Percentiles rank a stretch among this genome's conserved stretches.
Conservation (phyloP, 53 echinoderm and acorn worm species). For the Zoroaster sp. region DNA sequence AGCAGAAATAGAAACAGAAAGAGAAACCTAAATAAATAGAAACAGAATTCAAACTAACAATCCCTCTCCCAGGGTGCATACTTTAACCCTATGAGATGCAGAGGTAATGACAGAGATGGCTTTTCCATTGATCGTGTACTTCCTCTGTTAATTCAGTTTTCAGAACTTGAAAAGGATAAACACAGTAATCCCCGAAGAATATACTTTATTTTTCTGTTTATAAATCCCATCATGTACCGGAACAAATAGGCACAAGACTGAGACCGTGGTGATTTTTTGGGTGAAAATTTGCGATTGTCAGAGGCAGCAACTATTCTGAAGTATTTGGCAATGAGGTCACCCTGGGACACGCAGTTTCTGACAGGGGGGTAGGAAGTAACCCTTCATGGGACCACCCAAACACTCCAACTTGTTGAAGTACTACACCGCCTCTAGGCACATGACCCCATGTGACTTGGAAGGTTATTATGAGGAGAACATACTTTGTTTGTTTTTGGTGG, state of each 20-base stretch:
- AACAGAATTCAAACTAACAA: not conserved
- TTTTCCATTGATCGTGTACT: too few relatives aligned
- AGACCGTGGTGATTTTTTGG: not conserved
- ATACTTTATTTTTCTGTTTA: not conserved
- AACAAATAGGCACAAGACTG: not conserved
- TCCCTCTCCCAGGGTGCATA: not conserved
- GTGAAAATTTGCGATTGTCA: not conserved
- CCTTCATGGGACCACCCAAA: slow-evolving; percentile 27
- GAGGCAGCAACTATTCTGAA: not conserved
- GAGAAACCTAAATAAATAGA: not conserved
- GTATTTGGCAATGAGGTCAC: slow-evolving; percentile 27
- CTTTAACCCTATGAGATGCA: not conserved
- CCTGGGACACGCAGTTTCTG: slow-evolving; percentile 52
- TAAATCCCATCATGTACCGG: not conserved
- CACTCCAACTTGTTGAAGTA: not conserved
- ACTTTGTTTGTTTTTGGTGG: slow-evolving; percentile 10
- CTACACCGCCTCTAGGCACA: not conserved
- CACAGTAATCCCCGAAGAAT: not conserved
- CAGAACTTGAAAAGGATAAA: not conserved
- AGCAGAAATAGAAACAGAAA: not conserved
- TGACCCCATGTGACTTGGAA: slow-evolving; percentile 4
- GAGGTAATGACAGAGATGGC: not conserved
- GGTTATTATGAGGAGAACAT: not conserved
- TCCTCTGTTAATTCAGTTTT: not conserved
- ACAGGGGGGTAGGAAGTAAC: slow-evolving; percentile 42